Conservation (phyloP, 2,113 vertebrate genomes). For the Ceyx melanurus region DNA sequence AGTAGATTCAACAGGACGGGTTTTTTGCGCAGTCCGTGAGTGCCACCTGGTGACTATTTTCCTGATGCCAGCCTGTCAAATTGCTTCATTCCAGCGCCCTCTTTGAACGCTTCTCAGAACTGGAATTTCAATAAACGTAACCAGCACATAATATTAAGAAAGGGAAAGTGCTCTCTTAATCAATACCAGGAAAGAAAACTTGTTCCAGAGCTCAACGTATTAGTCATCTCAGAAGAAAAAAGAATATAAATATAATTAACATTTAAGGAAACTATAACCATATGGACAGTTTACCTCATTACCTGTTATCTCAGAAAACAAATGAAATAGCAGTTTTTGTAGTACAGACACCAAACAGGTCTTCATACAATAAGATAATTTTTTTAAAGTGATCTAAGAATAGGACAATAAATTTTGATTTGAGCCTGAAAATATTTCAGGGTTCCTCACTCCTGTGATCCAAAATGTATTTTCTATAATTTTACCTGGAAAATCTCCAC, state of each 20-base stretch:
- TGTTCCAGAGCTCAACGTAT: not conserved
- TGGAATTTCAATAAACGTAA: not conserved
- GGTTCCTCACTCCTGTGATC: not conserved
- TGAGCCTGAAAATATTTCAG: not conserved
- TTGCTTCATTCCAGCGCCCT: not conserved
- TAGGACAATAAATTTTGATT: not conserved
- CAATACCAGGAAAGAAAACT: not conserved
- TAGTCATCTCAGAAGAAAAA: not conserved
- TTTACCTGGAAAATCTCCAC: not conserved
- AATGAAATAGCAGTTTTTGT: accelerated
- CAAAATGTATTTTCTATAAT: not conserved
- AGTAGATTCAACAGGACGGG: accelerated
- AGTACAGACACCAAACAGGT: accelerated
- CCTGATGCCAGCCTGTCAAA: accelerated
- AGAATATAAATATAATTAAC: accelerated
- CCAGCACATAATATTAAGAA: not conserved
- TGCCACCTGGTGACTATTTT: conserved; percentile 47
- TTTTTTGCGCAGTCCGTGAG: not conserved
- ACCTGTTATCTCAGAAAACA: not conserved
- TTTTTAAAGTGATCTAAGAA: not conserved
- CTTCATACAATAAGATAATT: not conserved
- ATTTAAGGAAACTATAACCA: not conserved
- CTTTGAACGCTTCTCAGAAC: not conserved
- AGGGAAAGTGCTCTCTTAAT: not conserved
- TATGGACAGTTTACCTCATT: accelerated